phyloP scores from a whole-genome alignment of 2,113 vertebrate species.

The Hippocampus abdominalis region DNA sequence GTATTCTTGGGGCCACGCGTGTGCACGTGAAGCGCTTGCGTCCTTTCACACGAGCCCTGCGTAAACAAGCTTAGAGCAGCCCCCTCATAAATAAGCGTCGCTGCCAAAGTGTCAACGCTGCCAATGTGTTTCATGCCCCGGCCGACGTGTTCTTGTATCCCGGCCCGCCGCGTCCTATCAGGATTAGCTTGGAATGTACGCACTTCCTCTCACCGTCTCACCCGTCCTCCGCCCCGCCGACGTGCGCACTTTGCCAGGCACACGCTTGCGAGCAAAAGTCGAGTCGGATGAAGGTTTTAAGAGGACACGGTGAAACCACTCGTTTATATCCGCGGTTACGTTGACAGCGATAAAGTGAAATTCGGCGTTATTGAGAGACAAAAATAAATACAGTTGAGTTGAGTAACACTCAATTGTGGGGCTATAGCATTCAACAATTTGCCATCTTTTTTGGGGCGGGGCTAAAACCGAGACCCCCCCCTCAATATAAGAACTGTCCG shows the following conservation, averaged over 20 bases:
- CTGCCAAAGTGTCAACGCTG: constrained; percentile 10
- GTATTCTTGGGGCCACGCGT: background rate
- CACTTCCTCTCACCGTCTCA: constrained; percentile 42
- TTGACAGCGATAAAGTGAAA: no score
- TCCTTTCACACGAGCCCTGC: constrained; percentile 49
- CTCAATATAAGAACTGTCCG: no score
- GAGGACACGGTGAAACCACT: no score
- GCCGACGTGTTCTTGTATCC: constrained; percentile 25
- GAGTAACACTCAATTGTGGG: no score
- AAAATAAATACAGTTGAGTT: no score
- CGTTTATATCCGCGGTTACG: no score
- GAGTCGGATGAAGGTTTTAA: no score
- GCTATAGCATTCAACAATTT: no score
- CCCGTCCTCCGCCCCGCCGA: background rate
- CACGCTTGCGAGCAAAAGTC: no score
- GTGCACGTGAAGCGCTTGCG: constrained; percentile 23
- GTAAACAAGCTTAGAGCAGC: constrained; percentile 52
- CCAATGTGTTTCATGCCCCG: background rate
- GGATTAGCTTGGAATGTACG: constrained; percentile 65
- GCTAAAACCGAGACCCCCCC: no score
- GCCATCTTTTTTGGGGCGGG: no score
- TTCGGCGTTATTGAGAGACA: no score
- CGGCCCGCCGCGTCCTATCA: constrained; percentile 40
- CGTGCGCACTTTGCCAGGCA: background rate
- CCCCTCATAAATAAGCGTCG: constrained; percentile 51